Conservation (phyloP, 2,113 vertebrate species). For the Typhlomys cinereus region DNA sequence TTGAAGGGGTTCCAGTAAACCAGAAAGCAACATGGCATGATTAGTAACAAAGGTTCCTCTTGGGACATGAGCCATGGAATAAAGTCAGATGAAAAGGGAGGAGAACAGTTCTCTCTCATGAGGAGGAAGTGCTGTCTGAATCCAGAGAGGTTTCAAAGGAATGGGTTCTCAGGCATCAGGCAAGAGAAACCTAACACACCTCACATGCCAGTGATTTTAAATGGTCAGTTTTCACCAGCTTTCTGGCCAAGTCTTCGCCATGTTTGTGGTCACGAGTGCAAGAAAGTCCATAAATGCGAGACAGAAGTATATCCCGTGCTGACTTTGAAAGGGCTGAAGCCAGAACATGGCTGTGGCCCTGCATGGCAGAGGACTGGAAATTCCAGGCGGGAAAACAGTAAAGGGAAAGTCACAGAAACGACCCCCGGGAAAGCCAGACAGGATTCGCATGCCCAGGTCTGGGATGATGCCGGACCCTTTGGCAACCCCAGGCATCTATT, state of each 20-base stretch:
- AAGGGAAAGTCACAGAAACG: too few relatives aligned
- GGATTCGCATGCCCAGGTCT: accelerated
- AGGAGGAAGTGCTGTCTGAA: accelerated
- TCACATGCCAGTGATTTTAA: accelerated
- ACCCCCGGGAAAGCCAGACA: accelerated
- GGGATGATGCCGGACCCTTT: accelerated
- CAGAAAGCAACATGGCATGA: accelerated
- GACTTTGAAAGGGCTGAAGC: accelerated
- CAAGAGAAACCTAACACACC: not conserved
- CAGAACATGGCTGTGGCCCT: accelerated
- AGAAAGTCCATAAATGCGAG: accelerated
- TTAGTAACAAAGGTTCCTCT: not conserved
- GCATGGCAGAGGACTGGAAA: accelerated
- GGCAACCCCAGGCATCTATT: not conserved
- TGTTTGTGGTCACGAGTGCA: accelerated
- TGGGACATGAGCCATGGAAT: not conserved
- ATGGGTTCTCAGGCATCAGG: not conserved
- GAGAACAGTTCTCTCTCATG: not conserved
- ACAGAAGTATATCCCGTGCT: accelerated
- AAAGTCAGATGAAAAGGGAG: not conserved
- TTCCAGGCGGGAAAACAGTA: not conserved
- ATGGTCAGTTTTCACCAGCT: accelerated
- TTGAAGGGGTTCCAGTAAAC: accelerated
- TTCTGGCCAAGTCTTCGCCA: not conserved
- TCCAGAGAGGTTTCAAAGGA: too few relatives aligned